Evolutionary conservation across 2,113 vertebrate genomes (phyloP).

Genomic region (Atrichornis clamosus): DNA sequence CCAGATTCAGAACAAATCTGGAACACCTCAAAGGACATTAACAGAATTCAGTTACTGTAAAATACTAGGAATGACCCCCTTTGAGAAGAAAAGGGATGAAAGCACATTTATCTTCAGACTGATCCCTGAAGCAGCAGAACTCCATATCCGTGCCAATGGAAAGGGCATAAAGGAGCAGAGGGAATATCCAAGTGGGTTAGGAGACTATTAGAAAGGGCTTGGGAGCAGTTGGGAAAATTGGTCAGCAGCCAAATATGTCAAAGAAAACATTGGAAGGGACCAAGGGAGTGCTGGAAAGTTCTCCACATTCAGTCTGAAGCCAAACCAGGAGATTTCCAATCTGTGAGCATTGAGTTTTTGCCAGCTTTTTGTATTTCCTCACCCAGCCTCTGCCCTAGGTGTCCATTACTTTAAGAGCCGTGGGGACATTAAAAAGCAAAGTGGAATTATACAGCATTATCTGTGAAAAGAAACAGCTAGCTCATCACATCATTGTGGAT

Average conservation of each 20-base stretch:
- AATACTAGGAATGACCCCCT: background rate
- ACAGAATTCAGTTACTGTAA: conserved; percentile 7
- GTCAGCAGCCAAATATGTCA: conserved; percentile 41
- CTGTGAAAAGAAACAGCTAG: background rate
- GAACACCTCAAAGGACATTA: conserved; percentile 3
- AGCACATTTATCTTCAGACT: conserved; percentile 34
- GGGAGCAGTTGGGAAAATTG: conserved; percentile 57
- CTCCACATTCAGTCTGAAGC: conserved; percentile 15
- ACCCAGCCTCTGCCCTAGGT: background rate
- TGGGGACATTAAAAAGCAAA: background rate
- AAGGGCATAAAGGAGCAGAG: background rate
- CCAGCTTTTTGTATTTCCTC: conserved; percentile 9
- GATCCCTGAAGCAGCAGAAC: conserved; percentile 34
- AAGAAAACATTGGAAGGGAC: conserved; percentile 22
- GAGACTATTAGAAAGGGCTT: conserved; percentile 27
- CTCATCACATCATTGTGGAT: background rate
- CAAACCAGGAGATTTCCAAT: conserved; percentile 42
- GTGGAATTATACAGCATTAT: background rate
- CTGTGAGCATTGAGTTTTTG: background rate
- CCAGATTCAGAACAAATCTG: background rate
- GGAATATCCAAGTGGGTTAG: conserved; percentile 42
- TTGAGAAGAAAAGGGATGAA: conserved; percentile 5
- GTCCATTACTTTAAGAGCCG: background rate
- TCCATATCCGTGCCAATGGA: background rate
- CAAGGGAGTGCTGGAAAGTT: background rate